Percentiles rank a stretch among this genome's conserved stretches.
Evolutionary conservation across 1,140 invertebrate species (phyloP).

Genomic region (Pogonomyrmex californicus): DNA sequence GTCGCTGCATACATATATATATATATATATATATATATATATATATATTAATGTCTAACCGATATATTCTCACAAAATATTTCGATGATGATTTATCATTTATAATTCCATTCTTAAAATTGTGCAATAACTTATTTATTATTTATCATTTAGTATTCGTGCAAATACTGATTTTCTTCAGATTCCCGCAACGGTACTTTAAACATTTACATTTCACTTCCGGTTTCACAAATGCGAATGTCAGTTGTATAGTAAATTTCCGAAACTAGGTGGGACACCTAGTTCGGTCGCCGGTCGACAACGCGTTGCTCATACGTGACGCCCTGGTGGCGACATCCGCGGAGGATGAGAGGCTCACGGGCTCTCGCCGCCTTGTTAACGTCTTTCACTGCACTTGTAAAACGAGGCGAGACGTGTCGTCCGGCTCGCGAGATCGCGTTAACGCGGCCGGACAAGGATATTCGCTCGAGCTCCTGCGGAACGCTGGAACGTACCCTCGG

Average conservation of each 20-base stretch:
- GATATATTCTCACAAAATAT: too few relatives aligned
- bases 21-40: too few relatives aligned
- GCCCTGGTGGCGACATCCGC: not conserved
- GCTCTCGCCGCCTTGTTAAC: slow-evolving; percentile 54
- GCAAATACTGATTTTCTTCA: not conserved
- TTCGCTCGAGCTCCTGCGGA: slow-evolving; percentile 55
- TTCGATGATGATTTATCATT: too few relatives aligned
- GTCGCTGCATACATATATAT: too few relatives aligned
- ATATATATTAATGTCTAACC: too few relatives aligned
- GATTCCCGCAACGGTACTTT: not conserved
- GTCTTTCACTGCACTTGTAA: slow-evolving; percentile 59
- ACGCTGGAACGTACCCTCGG: slow-evolving; percentile 19
- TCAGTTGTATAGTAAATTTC: not conserved
- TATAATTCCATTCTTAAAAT: too few relatives aligned
- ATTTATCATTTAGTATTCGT: not conserved
- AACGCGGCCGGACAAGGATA: slow-evolving; percentile 65
- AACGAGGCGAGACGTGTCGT: slow-evolving; percentile 45
- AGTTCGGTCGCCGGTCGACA: not conserved
- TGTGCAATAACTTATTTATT: not conserved
- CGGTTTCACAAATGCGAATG: not conserved
- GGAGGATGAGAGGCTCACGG: not conserved
- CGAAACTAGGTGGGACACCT: slow-evolving; percentile 1
- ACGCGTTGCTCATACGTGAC: slow-evolving; percentile 30
- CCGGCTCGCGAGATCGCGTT: slow-evolving; percentile 53
- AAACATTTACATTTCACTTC: not conserved